Conservation (phyloP, 1,140 invertebrate species). For the Lordiphosa stackelbergi region DNA sequence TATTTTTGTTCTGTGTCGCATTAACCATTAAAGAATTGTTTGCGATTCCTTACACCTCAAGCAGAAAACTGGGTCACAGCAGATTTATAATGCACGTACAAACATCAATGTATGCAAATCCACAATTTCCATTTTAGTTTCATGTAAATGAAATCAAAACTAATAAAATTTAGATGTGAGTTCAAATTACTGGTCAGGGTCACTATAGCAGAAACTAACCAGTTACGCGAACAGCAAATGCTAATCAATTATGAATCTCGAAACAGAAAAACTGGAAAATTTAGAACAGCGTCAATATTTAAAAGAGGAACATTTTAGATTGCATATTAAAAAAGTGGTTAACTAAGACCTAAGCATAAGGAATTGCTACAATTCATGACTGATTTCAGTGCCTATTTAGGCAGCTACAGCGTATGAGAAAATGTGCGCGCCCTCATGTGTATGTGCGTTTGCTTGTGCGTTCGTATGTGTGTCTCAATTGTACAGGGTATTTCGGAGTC, state of each 20-base stretch:
- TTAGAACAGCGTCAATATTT: conserved; percentile 25
- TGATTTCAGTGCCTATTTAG: too few relatives aligned
- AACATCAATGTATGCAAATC: conserved; percentile 48
- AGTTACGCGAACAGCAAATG: conserved; percentile 13
- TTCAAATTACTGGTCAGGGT: conserved; percentile 14
- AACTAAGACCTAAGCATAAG: too few relatives aligned
- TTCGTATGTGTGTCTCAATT: too few relatives aligned
- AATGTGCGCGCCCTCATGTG: too few relatives aligned
- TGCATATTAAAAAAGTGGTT: too few relatives aligned
- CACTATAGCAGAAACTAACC: not conserved
- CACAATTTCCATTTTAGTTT: conserved; percentile 35
- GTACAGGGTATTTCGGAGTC: too few relatives aligned
- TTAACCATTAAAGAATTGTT: conserved; percentile 55
- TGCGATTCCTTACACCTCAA: conserved; percentile 15
- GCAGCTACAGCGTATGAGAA: too few relatives aligned
- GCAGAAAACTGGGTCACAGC: conserved; percentile 43
- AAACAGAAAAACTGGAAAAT: conserved; percentile 17
- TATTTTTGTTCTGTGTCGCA: conserved; percentile 16
- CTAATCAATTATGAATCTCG: conserved; percentile 36
- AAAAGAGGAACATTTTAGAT: conserved; percentile 2
- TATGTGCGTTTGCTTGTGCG: too few relatives aligned
- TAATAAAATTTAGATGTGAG: conserved; percentile 48
- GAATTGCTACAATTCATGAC: too few relatives aligned
- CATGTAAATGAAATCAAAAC: conserved; percentile 17
- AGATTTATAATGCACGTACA: conserved; percentile 17